A percentile compares a stretch with the other conserved stretches of the same genome.
Conservation (phyloP, 2,888 invertebrate genomes). For the Mesoligia furuncula region DNA sequence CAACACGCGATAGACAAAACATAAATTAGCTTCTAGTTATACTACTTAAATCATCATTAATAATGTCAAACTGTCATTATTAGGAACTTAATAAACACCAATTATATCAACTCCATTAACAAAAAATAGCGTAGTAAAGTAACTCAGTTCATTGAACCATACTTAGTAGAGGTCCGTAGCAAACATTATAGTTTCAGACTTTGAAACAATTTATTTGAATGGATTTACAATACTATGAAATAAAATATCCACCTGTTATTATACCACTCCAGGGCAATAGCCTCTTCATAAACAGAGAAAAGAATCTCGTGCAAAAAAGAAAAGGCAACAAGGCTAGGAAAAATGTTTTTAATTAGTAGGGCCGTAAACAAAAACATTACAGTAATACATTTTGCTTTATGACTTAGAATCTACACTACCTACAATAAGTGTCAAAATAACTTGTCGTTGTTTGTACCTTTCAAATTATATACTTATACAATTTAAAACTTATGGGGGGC, state of each 20-base stretch:
- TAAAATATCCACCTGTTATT: conserved; percentile 6
- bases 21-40: conserved; percentile 23
- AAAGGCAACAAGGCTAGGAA: conserved; percentile 14
- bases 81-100: conserved; percentile 33
- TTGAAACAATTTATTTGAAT: conserved; percentile 1
- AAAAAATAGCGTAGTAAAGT: conserved; percentile 1
- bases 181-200: not conserved
- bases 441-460: not conserved
- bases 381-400: conserved; percentile 34
- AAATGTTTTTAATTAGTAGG: conserved; percentile 38
- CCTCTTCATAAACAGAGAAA: conserved; percentile 4
- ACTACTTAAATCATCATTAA: conserved; percentile 46
- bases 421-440: conserved; percentile 2
- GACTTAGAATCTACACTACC: conserved; percentile 8
- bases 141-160: not conserved
- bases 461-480: not conserved
- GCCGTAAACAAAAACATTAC: conserved; percentile 21
- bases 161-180: not conserved
- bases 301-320: not conserved
- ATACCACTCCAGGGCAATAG: not conserved
- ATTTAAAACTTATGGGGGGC: not conserved
- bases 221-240: not conserved
- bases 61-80: conserved; percentile 49
- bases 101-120: conserved; percentile 20
- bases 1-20: conserved; percentile 47